A percentile compares a stretch with the other conserved stretches of the same genome.
Conservation (phyloP, 2,113 vertebrate species). For the Piprites chloris region DNA sequence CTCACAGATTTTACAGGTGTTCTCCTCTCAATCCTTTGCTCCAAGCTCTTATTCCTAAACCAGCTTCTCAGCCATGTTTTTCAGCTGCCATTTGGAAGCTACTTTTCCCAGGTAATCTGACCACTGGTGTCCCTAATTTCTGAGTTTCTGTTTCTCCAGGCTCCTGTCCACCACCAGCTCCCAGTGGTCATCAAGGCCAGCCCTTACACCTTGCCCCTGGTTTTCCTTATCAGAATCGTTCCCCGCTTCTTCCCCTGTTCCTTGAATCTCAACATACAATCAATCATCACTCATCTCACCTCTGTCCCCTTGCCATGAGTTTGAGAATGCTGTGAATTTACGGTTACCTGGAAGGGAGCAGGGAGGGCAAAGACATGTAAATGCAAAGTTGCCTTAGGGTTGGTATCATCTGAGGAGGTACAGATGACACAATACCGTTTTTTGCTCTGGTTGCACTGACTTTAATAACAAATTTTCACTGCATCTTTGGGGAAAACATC, state of each 20-base stretch:
- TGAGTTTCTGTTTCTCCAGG: not conserved
- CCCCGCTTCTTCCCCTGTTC: not conserved
- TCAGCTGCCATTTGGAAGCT: not conserved
- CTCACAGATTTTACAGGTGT: not conserved
- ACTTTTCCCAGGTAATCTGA: not conserved
- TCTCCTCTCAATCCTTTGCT: not conserved
- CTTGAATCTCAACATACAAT: not conserved
- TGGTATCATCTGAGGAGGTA: not conserved
- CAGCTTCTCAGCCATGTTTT: not conserved
- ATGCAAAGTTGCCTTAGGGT: accelerated
- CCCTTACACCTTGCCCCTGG: accelerated
- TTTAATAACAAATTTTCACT: not conserved
- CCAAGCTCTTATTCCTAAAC: not conserved
- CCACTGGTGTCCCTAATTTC: not conserved
- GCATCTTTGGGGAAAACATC: not conserved
- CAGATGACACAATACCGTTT: not conserved
- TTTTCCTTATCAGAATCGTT: not conserved
- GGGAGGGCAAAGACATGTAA: not conserved
- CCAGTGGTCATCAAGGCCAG: not conserved
- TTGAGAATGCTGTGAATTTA: not conserved
- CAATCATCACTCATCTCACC: not conserved
- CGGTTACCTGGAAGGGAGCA: not conserved
- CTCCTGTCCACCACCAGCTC: not conserved
- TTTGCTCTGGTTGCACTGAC: accelerated
- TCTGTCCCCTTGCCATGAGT: not conserved